Evolutionary conservation across 2,797 vertebrate species (phyloP), one percentile per base, ranked within the genome.

Genomic region (Antennarius maculatus): DNA sequence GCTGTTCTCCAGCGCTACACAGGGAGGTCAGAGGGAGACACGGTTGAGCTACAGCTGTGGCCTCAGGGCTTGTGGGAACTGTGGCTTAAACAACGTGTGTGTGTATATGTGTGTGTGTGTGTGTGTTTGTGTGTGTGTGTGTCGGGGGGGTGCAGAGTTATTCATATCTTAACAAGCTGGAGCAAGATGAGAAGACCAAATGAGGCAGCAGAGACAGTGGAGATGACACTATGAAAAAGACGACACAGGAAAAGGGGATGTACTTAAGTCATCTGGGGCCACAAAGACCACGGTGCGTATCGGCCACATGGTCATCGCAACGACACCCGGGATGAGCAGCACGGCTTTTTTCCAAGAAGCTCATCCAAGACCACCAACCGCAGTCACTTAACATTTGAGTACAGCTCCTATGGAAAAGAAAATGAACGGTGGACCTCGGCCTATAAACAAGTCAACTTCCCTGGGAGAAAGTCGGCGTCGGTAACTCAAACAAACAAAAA

Each of bases 11-110:
- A 76, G 83, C 8, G 61, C 87, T 69, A 73, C 77, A 65, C 28
- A 7, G 76, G 58, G 83, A 86, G 90, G 86, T 89, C 89, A 88
- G 77, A 27, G 73, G 69, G 62, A 82, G 77, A 81, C 69, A 70
- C 51, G 56, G 61, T 60, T 59, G 46, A 53, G 73, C 74, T 84
- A 86, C 91, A 93, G 88, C 92, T 92, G 92, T 88, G 89, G 87
- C 86, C 83, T 57, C 45, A 34, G 72, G 86, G 88, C 71, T 77
- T 86, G 79, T 91, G 90, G 87, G 89, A 91, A 88, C 82, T 71
- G 77, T 75, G 79, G 81, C 82, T 76, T 75, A 29, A 79, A 66
- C 82, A 75, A 74, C 59, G 76, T 79, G 80, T 85, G 76, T 84
- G 76, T 78, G 23, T 45, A 66, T 7, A 37, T 54, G 41, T 50